These are phyloP conservation scores for Sipunculus nudus DNA, from an alignment of 2,888 invertebrate species.

Conservation along the genomic window DNA sequence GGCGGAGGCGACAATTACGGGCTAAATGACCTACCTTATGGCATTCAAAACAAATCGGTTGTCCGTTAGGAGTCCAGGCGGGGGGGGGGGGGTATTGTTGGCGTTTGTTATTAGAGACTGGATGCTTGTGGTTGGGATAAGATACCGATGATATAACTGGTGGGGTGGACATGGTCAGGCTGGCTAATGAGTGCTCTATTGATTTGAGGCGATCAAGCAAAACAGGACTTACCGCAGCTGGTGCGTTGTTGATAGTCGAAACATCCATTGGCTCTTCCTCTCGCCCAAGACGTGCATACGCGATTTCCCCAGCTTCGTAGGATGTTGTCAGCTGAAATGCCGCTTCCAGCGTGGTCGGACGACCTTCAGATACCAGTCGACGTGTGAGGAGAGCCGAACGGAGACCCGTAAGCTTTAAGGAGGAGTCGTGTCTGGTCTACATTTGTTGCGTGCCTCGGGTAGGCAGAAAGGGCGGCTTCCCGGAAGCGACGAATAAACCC, in stretches of 20 bases:
- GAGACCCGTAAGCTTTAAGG: conserved; percentile 2
- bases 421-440: conserved; percentile 6
- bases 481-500: conserved; percentile 3
- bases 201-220: too few relatives aligned
- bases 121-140: too few relatives aligned
- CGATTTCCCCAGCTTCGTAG: not conserved
- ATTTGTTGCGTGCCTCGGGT: conserved; percentile 1
- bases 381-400: not conserved
- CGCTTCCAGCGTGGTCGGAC: not conserved
- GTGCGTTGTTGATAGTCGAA: too few relatives aligned
- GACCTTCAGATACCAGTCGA: conserved; percentile 1
- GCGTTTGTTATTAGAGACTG: too few relatives aligned
- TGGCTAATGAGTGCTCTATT: too few relatives aligned
- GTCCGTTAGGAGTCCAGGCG: not conserved
- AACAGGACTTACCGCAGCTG: too few relatives aligned
- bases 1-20: not conserved
- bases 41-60: not conserved
- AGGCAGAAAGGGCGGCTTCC: conserved; percentile 8
- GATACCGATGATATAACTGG: too few relatives aligned
- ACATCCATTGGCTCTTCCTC: not conserved
- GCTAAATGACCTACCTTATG: not conserved
- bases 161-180: too few relatives aligned
- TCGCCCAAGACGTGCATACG: not conserved
- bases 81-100: too few relatives aligned
- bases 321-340: not conserved